Base-by-base conservation (phyloP, 2,888 invertebrate species). In the Caenorhabditis auriculariae region DNA sequence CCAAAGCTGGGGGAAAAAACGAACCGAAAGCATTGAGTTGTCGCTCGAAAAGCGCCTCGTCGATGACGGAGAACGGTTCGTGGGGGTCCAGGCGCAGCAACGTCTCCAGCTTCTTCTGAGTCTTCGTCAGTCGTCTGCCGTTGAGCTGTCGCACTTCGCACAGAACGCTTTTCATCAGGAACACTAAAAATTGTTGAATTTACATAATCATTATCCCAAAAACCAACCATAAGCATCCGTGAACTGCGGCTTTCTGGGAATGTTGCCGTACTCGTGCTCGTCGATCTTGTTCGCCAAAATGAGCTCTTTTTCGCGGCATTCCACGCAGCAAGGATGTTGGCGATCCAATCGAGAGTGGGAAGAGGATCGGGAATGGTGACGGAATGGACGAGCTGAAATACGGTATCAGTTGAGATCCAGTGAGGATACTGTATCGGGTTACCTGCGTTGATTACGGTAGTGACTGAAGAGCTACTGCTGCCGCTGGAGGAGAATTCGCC, bases 101-200 rank as follows among this genome's bases (percentile, higher is more conserved):
- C 52, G 52, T 60, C 21, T 60, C 60, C n/a, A 60, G 28, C 39
- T 52, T 60, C 28, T 55, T 54, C 48, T 60, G 60, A 24, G 55
- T 52, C 38, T 60, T 60, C 1, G 39, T 39, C n/a, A 60, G 52
- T 55, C 39, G 42, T 15, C 52, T 52, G 9, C 52, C 48, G 12
- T 51, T 49, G 17, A 47, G 52, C 19, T 49, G 46, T 21, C 49
- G 54, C 24, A 55, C 32, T 15, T 27, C 52, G 4, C 39, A n/a
- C 0, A 55, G 51, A 43, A 60, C 41, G 7, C 51, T 42, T 19
- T 44, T 38, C 55, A 60, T 55, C 15, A 60, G 44, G 38, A 52
- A 55, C 2, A 55, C 60, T 60, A 46, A 35, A 56, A 50, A 21
- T 7, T 27, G 29, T 29, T 6, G 27, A 42, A 19, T 37, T 19